Evolutionary conservation across 2,113 vertebrate species (phyloP).

Genomic region (Thermophis baileyi): DNA sequence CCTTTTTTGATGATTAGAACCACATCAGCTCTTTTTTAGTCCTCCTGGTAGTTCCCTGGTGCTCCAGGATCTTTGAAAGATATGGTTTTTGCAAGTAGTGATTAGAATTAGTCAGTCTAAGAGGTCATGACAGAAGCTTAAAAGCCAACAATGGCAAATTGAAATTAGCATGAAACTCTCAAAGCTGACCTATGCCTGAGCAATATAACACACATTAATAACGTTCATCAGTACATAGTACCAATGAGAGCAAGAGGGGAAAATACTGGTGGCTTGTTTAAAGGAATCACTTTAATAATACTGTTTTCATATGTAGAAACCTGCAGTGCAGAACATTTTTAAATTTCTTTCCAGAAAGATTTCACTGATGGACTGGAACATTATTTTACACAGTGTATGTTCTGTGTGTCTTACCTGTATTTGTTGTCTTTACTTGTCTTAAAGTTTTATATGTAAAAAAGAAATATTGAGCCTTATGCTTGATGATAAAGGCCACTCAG

Average conservation of each 20-base stretch:
- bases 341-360: not conserved
- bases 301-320: not conserved
- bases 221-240: not conserved
- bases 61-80: not conserved
- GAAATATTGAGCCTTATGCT: not conserved
- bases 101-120: not conserved
- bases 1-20: not conserved
- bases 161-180: not conserved
- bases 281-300: not conserved
- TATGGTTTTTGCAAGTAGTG: not conserved
- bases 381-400: not conserved
- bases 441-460: not conserved
- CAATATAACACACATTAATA: not conserved
- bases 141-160: not conserved
- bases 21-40: not conserved
- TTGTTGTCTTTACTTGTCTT: not conserved
- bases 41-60: not conserved
- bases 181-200: not conserved
- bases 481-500: not conserved
- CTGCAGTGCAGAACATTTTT: not conserved
- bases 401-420: not conserved
- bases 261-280: not conserved
- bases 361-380: not conserved
- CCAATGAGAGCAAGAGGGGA: not conserved
- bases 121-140: not conserved